These are phyloP conservation scores for Smittia sp. DNA, from an alignment of 2,888 invertebrate species.

Conservation along the genomic window DNA sequence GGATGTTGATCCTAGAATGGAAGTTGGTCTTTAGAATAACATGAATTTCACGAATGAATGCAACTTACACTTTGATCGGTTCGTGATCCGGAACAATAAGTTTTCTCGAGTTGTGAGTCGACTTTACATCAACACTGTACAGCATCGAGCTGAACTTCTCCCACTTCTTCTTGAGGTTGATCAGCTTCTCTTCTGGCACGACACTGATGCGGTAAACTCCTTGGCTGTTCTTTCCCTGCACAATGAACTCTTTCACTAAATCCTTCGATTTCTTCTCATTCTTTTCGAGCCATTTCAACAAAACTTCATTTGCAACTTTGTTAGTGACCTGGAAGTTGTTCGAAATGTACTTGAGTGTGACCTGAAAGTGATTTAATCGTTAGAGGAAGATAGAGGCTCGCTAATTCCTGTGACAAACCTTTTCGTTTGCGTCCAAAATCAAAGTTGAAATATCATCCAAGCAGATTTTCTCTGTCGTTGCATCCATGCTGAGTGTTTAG, in stretches of 20 bases:
- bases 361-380: not conserved
- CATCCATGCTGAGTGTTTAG: not conserved
- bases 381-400: not conserved
- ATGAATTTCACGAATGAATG: not conserved
- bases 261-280: conserved; percentile 19
- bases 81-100: conserved; percentile 24
- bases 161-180: conserved; percentile 7
- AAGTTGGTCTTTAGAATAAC: not conserved
- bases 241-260: conserved; percentile 16
- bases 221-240: conserved; percentile 1
- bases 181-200: not conserved
- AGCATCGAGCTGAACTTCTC: conserved; percentile 15
- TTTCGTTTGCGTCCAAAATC: conserved; percentile 22
- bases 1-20: conserved; percentile 11
- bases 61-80: conserved; percentile 30
- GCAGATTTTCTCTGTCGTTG: not conserved
- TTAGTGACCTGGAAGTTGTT: conserved; percentile 25
- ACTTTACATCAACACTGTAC: conserved; percentile 30
- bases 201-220: conserved; percentile 12
- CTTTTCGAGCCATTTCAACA: conserved; percentile 18
- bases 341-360: conserved; percentile 21
- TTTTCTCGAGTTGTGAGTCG: not conserved
- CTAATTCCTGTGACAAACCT: not conserved
- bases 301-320: not conserved
- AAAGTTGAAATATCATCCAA: conserved; percentile 35